Percentiles rank a stretch among this genome's conserved stretches.
Conservation (phyloP, 2,888 invertebrate genomes). For the Drosophila subsilvestris region DNA sequence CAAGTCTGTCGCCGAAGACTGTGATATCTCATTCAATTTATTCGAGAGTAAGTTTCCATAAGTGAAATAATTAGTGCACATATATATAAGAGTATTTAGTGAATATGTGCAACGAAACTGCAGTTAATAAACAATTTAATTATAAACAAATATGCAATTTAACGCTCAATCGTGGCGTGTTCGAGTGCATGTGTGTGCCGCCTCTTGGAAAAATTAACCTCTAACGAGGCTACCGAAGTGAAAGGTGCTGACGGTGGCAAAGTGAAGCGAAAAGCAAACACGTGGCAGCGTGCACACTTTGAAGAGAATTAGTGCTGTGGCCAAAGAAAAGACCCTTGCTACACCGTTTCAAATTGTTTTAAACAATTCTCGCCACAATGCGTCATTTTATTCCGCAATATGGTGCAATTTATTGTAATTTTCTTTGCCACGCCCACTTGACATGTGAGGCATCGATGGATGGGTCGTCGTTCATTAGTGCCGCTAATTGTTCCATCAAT, state of each 20-base stretch:
- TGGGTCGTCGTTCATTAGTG: slow-evolving; percentile 33
- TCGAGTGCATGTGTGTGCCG: slow-evolving; percentile 40
- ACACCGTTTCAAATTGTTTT: slow-evolving; percentile 26
- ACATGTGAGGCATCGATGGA: slow-evolving; percentile 7
- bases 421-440: slow-evolving; percentile 60
- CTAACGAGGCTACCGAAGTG: slow-evolving; percentile 56
- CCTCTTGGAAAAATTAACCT: slow-evolving; percentile 54
- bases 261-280: slow-evolving; percentile 55
- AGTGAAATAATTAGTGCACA: slow-evolving; percentile 51
- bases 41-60: slow-evolving; percentile 80
- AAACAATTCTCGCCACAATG: slow-evolving; percentile 22
- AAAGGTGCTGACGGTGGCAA: slow-evolving; percentile 63
- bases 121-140: slow-evolving; percentile 37
- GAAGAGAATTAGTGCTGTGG: slow-evolving; percentile 1
- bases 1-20: slow-evolving; percentile 87
- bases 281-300: slow-evolving; percentile 59
- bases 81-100: slow-evolving; percentile 34
- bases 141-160: slow-evolving; percentile 71
- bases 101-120: slow-evolving; percentile 50
- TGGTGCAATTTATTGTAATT: slow-evolving; percentile 54
- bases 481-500: slow-evolving; percentile 15
- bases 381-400: slow-evolving; percentile 48
- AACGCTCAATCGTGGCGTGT: slow-evolving; percentile 53
- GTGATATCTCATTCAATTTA: slow-evolving; percentile 83
- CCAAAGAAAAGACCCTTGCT: slow-evolving; percentile 1